phyloP scores from a whole-genome alignment of 2,888 invertebrate genomes.

The Phengaris arion region DNA sequence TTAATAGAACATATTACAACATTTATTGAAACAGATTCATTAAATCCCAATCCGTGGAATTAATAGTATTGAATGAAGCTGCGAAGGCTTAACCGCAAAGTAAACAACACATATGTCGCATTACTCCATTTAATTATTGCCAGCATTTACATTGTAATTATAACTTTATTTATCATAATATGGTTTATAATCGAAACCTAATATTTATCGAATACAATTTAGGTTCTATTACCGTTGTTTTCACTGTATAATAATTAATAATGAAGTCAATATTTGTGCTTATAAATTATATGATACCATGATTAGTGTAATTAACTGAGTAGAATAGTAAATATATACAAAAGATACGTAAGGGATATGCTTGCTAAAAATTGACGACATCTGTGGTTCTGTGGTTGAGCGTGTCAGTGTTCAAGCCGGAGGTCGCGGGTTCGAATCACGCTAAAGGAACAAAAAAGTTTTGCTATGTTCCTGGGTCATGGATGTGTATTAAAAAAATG shows the following conservation, averaged over 20 bases:
- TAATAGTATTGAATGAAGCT: slow-evolving; percentile 13
- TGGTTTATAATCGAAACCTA: slow-evolving; percentile 2
- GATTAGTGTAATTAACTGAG: background rate
- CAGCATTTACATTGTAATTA: slow-evolving; percentile 8
- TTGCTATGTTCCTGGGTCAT: too few relatives aligned
- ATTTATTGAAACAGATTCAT: slow-evolving; percentile 12
- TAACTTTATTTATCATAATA: slow-evolving; percentile 14
- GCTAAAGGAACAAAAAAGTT: too few relatives aligned
- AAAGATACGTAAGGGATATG: too few relatives aligned
- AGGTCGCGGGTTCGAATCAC: too few relatives aligned
- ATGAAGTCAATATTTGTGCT: background rate
- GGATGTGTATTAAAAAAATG: too few relatives aligned
- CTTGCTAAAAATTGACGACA: too few relatives aligned
- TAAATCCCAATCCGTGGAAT: background rate
- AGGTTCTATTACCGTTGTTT: background rate
- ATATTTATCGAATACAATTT: slow-evolving; percentile 10
- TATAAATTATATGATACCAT: background rate
- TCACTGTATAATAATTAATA: background rate
- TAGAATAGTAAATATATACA: background rate
- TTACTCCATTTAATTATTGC: slow-evolving; percentile 8
- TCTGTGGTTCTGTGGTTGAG: too few relatives aligned
- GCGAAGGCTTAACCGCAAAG: slow-evolving; percentile 14
- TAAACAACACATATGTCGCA: slow-evolving; percentile 6
- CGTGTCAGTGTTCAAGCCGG: too few relatives aligned
- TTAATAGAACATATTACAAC: background rate